Evolutionary conservation across 1,140 invertebrate genomes (phyloP).

Genomic region (Pomacea maculata): DNA sequence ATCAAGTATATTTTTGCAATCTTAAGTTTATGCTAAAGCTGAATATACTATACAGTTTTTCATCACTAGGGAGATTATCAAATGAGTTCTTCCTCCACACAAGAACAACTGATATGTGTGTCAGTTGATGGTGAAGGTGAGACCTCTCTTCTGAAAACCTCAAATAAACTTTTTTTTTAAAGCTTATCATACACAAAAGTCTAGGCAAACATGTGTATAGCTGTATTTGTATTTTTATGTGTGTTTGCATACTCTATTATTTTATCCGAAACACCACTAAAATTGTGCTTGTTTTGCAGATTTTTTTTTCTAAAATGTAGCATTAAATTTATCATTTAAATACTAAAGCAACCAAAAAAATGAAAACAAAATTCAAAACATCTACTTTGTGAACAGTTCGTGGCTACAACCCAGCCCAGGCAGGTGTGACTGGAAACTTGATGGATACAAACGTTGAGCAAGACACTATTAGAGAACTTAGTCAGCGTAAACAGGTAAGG

Average conservation of each 20-base stretch:
- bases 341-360: background rate
- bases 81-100: conserved; percentile 72
- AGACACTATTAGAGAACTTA: conserved; percentile 81
- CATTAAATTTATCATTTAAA: background rate
- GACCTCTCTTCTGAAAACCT: background rate
- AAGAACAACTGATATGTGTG: conserved; percentile 83
- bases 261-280: background rate
- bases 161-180: background rate
- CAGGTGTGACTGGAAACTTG: conserved; percentile 61
- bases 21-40: no score
- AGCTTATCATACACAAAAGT: background rate
- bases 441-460: conserved; percentile 75
- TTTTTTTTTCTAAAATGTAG: conserved; percentile 1
- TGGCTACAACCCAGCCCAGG: conserved; percentile 73
- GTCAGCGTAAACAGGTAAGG: conserved; percentile 78
- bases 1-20: no score
- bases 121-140: conserved; percentile 87
- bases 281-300: background rate
- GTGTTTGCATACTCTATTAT: background rate
- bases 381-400: conserved; percentile 71
- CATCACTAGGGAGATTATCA: conserved; percentile 78
- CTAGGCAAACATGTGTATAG: conserved; percentile 2
- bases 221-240: background rate
- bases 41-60: conserved; percentile 2
- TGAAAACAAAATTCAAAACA: background rate